Evolutionary conservation across 2,797 vertebrate species (phyloP).

Genomic region (Dicrostonyx torquatus): DNA sequence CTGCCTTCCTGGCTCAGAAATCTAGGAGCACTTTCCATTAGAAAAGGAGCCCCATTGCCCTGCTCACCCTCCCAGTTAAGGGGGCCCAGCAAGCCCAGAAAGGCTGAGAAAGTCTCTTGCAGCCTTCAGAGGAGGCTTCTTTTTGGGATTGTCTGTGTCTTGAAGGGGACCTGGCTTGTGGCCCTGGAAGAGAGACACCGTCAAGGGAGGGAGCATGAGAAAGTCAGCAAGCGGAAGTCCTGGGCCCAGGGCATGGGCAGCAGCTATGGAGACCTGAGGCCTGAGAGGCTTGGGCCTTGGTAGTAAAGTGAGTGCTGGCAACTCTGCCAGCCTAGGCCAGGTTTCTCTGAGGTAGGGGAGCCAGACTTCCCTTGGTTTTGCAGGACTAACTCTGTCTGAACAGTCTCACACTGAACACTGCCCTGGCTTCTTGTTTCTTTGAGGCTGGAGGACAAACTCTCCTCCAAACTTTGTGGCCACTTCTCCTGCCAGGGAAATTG

Average conservation of each 20-base stretch:
- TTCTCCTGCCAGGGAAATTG: background rate
- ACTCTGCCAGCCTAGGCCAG: background rate
- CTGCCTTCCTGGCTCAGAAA: slow-evolving; percentile 70
- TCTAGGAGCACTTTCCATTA: slow-evolving; percentile 39
- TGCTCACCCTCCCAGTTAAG: background rate
- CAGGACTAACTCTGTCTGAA: too few relatives aligned
- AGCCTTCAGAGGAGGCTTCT: slow-evolving; percentile 23
- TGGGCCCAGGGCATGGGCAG: background rate
- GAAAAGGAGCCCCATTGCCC: slow-evolving; percentile 29
- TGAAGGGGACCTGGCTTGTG: background rate
- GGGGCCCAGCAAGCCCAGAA: slow-evolving; percentile 60
- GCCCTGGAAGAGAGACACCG: background rate
- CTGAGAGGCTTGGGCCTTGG: background rate
- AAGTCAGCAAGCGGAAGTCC: background rate
- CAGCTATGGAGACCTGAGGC: background rate
- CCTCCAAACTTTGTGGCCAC: background rate
- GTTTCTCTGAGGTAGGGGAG: too few relatives aligned
- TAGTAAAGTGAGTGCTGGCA: background rate
- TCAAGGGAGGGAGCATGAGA: slow-evolving; percentile 36
- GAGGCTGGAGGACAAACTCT: background rate
- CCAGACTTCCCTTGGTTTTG: background rate
- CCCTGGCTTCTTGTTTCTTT: background rate
- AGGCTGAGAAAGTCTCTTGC: slow-evolving; percentile 33
- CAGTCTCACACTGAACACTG: background rate
- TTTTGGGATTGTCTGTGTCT: background rate